Percentiles rank a stretch among this genome's conserved stretches.
Conservation (phyloP, 35 echinoderm and acorn worm species). For the Acanthaster planci region DNA sequence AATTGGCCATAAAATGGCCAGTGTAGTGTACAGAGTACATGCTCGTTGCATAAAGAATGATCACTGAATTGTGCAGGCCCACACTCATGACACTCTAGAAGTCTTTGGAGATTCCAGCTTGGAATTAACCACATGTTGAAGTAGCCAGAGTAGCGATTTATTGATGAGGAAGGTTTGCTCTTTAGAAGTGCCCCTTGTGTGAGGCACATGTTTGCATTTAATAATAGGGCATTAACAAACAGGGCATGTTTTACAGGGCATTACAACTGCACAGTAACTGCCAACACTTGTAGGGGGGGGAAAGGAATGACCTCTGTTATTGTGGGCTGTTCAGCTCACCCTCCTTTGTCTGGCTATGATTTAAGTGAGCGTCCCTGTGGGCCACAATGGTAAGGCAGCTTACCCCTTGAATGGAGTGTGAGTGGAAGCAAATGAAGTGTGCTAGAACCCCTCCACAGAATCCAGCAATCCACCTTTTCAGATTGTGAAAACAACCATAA, state of each 20-base stretch:
- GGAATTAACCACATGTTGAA: no score
- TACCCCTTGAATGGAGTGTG: neutral
- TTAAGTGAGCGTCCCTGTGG: constrained; percentile 28
- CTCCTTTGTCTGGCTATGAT: constrained; percentile 14
- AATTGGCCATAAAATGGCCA: no score
- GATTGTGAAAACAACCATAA: constrained; percentile 19
- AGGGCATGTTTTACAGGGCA: constrained; percentile 5
- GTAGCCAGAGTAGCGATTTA: neutral
- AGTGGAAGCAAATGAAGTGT: constrained; percentile 31
- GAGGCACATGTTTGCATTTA: constrained; percentile 21
- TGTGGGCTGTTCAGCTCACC: neutral
- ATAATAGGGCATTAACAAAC: constrained; percentile 16
- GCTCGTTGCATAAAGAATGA: no score
- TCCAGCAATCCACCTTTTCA: constrained; percentile 3
- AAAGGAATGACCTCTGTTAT: constrained; percentile 15
- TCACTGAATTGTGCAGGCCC: no score
- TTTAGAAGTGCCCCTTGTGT: neutral
- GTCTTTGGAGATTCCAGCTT: no score
- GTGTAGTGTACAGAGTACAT: no score
- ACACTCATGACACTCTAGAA: no score
- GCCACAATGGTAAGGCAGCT: constrained; percentile 4
- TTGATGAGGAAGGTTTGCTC: neutral
- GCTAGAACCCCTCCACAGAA: neutral
- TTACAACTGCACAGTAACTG: constrained; percentile 19
- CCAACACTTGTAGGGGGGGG: neutral